These are phyloP conservation scores for Pachycephala philippinensis DNA, from an alignment of 2,113 vertebrate species.

Conservation along the genomic window DNA sequence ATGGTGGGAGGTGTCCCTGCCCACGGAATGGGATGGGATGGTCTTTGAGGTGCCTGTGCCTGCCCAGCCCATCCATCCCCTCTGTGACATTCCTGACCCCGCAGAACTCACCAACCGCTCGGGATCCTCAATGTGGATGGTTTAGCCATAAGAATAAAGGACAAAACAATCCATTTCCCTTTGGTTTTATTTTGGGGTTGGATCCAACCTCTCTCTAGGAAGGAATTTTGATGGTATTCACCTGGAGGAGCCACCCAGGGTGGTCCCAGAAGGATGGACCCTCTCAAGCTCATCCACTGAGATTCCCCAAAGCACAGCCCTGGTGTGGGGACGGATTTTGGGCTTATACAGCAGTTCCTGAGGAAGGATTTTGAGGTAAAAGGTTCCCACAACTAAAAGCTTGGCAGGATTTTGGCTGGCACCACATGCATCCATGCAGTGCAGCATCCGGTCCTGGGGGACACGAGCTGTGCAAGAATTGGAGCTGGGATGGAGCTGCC, in stretches of 20 bases:
- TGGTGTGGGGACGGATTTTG: not conserved
- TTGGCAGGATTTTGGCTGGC: not conserved
- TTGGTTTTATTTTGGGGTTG: not conserved
- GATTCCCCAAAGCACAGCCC: not conserved
- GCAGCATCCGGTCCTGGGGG: too few species aligned
- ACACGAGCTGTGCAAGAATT: not conserved
- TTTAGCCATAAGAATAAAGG: not conserved
- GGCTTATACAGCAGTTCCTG: not conserved
- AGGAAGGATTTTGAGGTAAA: not conserved
- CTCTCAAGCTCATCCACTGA: not conserved
- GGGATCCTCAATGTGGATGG: not conserved
- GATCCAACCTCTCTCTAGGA: not conserved
- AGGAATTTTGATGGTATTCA: not conserved
- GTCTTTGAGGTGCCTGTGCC: not conserved
- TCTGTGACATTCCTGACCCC: not conserved
- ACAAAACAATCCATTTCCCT: not conserved
- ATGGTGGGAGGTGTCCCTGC: not conserved
- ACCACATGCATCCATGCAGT: rapidly evolving
- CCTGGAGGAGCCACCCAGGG: not conserved
- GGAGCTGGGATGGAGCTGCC: not conserved
- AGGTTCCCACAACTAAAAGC: not conserved
- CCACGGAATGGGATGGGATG: not conserved
- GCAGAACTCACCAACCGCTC: rapidly evolving
- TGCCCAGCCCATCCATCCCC: not conserved
- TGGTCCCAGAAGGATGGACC: not conserved